Base-by-base conservation (phyloP, 2,888 invertebrate species). In the Leptothorax acervorum region DNA sequence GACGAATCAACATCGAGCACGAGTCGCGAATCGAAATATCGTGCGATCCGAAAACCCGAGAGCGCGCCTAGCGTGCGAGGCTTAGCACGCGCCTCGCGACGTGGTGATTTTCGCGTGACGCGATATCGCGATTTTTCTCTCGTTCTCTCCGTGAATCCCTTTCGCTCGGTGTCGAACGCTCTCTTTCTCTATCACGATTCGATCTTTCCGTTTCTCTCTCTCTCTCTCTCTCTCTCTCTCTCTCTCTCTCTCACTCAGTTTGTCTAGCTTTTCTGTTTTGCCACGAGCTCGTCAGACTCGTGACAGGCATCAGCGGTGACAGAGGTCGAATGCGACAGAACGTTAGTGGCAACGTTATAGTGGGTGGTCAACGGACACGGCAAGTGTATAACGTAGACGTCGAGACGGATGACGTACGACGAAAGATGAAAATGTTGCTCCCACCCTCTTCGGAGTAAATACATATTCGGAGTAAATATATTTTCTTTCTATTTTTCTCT, bases 341-440 rank as follows among this genome's bases (percentile, higher is more conserved):
- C 48, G 83, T 53, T 51, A 71, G 53, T 31, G 74, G 60, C 57
- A 70, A 53, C 68, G 70, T 35, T 6, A 35, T 6, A 35, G 35
- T 35, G 35, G 35, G 68, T 66, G 84, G 53, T 55, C 42, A 57
- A 81, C 53, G 48, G 31, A 81, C 55, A 81, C 65, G 53, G 55
- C 63, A 23, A 71, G 48, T 39, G 51, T 75, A 82, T 75, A 82
- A 70, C 75, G 51, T 31, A 2, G 81, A 70, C 18, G 28, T 31
- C 45, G 82, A 28, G 82, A 28, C 65, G 28, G 6, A 15, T n/a
- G 55, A 79, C 81, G 60, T 15, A 73, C 51, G 48, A 18, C 62
- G 63, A 28, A 45, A 39, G 51, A 53, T 48, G 62, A 75, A 57
- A 83, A 83, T 15, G 60, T 73, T 48, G 18, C 60, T 81, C 73